These are phyloP conservation scores for Caenorhabditis drosophilae DNA, from an alignment of 2,888 invertebrate genomes.

Conservation along the genomic window DNA sequence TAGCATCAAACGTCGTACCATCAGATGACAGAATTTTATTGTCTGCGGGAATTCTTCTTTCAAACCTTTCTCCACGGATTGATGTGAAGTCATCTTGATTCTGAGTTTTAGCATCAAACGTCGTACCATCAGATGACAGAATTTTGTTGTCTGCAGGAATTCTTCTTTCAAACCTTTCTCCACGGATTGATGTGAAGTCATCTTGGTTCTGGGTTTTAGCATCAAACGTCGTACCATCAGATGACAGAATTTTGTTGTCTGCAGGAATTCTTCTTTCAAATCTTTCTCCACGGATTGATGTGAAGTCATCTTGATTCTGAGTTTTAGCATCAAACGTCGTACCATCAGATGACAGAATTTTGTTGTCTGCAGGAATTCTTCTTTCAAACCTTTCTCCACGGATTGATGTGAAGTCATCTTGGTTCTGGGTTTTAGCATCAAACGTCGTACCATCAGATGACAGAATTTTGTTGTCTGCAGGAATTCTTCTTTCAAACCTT, in stretches of 20 bases:
- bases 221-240: background rate
- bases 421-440: constrained; percentile 6
- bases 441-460: constrained; percentile 6
- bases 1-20: constrained; percentile 7
- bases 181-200: background rate
- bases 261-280: background rate
- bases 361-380: constrained; percentile 7
- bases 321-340: background rate
- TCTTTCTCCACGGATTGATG: background rate
- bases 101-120: constrained; percentile 2
- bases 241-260: constrained; percentile 1
- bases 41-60: constrained; percentile 7
- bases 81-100: constrained; percentile 9
- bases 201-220: background rate
- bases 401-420: background rate
- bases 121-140: background rate
- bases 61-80: constrained; percentile 6
- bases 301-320: constrained; percentile 1
- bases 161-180: background rate
- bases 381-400: constrained; percentile 7
- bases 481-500: constrained; percentile 4
- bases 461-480: constrained; percentile 14
- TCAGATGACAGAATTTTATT: constrained; percentile 9
- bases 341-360: constrained; percentile 6
- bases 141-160: background rate